Percentiles rank a stretch among this genome's conserved stretches.
Evolutionary conservation across 2,888 invertebrate species (phyloP).

Genomic region (Temnothorax unifasciatus): DNA sequence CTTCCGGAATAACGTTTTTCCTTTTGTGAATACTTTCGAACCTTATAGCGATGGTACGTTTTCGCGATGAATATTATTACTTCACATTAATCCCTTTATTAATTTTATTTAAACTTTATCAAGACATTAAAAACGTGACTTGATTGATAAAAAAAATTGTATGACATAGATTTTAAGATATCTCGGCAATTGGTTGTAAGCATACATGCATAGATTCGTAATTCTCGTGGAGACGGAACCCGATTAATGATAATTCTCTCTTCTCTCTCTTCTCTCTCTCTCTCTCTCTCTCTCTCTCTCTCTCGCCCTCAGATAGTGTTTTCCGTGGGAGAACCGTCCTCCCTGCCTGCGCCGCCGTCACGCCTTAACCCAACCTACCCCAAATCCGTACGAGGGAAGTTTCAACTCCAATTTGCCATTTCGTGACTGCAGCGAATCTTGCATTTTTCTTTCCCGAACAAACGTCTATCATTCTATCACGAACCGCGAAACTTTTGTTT

Average conservation of each 20-base stretch:
- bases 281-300: slow-evolving; percentile 5
- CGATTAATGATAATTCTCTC: slow-evolving; percentile 69
- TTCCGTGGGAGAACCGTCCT: slow-evolving; percentile 73
- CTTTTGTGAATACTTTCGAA: slow-evolving; percentile 32
- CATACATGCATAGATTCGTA: slow-evolving; percentile 73
- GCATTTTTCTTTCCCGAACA: slow-evolving; percentile 86
- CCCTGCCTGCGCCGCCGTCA: slow-evolving; percentile 68
- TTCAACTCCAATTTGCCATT: slow-evolving; percentile 86
- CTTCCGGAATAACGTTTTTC: slow-evolving; percentile 36
- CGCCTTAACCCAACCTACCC: slow-evolving; percentile 83
- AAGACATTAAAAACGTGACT: not conserved
- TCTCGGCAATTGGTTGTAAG: slow-evolving; percentile 33
- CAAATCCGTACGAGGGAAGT: slow-evolving; percentile 83
- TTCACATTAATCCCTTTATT: not conserved
- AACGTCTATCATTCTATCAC: slow-evolving; percentile 87
- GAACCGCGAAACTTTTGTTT: slow-evolving; percentile 85
- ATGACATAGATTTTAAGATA: not conserved
- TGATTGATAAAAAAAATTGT: slow-evolving; percentile 13
- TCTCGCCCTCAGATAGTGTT: slow-evolving; percentile 70
- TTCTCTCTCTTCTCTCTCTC: slow-evolving; percentile 16
- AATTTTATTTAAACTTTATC: not conserved
- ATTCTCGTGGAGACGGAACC: slow-evolving; percentile 76
- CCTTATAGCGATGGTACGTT: not conserved
- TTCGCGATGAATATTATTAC: not conserved
- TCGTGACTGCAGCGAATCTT: slow-evolving; percentile 87